Evolutionary conservation across 1,140 invertebrate species (phyloP).

Genomic region (Belonocnema kinseyi): DNA sequence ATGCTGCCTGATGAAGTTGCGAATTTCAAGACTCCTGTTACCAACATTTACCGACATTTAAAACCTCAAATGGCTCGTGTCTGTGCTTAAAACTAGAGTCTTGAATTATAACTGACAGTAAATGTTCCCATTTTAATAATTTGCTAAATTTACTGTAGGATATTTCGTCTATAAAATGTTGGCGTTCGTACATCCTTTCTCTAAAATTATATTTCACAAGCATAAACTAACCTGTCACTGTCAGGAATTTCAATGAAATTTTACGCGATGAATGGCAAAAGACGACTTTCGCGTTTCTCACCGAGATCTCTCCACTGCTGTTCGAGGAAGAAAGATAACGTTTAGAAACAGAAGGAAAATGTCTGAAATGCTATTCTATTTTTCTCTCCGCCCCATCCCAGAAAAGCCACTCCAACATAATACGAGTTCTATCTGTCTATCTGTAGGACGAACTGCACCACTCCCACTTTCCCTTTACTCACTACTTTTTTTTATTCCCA

Average conservation of each 20-base stretch:
- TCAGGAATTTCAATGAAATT: slow-evolving; percentile 25
- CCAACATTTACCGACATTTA: slow-evolving; percentile 21
- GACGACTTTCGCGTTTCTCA: slow-evolving; percentile 2
- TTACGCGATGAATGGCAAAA: slow-evolving; percentile 29
- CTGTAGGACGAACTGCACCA: not conserved
- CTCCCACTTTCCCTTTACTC: not conserved
- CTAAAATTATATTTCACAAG: not conserved
- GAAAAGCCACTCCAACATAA: slow-evolving; percentile 9
- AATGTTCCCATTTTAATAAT: not conserved
- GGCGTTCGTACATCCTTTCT: not conserved
- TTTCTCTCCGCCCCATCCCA: slow-evolving; percentile 9
- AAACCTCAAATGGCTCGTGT: not conserved
- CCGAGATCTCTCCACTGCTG: not conserved
- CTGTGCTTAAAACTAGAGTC: not conserved
- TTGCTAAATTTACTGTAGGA: not conserved
- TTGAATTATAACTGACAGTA: not conserved
- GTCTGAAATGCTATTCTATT: slow-evolving; percentile 14
- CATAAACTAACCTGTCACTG: slow-evolving; percentile 23
- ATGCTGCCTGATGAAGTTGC: not conserved
- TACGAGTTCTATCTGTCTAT: slow-evolving; percentile 13
- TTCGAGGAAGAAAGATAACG: not conserved
- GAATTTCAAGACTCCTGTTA: not conserved
- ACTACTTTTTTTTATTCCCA: not conserved
- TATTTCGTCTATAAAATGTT: not conserved
- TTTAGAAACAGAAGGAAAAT: slow-evolving; percentile 8